Evolutionary conservation across 2,113 vertebrate species (phyloP).

Genomic region (Nycticryphes semicollaris): DNA sequence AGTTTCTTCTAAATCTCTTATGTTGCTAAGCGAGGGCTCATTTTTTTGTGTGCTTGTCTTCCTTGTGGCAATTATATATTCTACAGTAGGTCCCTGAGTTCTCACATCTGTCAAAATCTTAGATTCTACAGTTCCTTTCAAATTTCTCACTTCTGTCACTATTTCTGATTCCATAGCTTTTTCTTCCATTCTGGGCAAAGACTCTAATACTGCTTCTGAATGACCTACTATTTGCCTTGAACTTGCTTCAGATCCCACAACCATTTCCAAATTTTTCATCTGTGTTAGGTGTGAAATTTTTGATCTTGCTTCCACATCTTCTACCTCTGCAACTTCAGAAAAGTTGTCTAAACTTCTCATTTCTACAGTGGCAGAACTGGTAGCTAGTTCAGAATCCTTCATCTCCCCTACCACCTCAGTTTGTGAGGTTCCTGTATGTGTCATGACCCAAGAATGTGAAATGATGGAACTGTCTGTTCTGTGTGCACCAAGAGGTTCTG

Average conservation of each 20-base stretch:
- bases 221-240: neutral
- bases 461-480: neutral
- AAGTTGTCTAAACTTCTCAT: neutral
- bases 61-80: neutral
- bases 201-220: neutral
- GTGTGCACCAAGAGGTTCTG: neutral
- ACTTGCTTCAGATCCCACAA: neutral
- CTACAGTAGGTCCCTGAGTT: constrained; percentile 31
- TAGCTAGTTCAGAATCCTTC: neutral
- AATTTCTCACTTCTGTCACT: neutral
- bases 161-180: neutral
- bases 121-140: neutral
- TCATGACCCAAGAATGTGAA: neutral
- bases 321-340: neutral
- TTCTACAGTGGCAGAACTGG: neutral
- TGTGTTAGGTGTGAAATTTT: neutral
- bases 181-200: neutral
- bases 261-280: neutral
- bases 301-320: neutral
- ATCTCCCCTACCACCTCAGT: neutral
- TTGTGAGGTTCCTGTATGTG: neutral
- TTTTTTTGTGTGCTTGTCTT: neutral
- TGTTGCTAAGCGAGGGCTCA: neutral
- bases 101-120: neutral
- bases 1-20: neutral